Base-by-base conservation (phyloP, 2,888 invertebrate genomes). In the Scaeva pyrastri region DNA sequence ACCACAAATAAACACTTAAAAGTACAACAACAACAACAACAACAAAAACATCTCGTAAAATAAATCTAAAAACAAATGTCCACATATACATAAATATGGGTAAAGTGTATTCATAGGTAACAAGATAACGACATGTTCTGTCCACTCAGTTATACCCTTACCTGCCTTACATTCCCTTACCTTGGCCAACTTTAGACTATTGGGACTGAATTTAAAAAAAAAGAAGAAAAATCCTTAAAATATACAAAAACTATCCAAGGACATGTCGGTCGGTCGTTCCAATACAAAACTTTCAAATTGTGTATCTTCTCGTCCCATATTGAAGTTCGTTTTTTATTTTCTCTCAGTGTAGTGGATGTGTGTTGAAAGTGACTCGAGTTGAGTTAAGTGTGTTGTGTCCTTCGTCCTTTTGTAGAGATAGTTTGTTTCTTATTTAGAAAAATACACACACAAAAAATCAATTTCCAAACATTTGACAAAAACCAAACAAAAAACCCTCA, bases 101-200 rank as follows among this genome's bases (percentile, higher is more conserved):
- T 68, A 52, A 19, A 52, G 39, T 50, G 48, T 68, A 50, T 39
- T 39, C 52, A 52, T 68, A 52, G 36, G 68, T 41, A 52, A 68
- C 68, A 68, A 68, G 39, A 68, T 52, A 68, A 68, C 68, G 68
- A 68, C 68, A 68, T 68, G 68, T 50, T 39, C 68, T 68, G 68
- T 68, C 52, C 68, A 68, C 68, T 68, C 52, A 50, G 8, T 31
- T 26, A 31, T 31, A 4, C 3, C 31, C n/a, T n/a, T n/a, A 31
- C 8, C 5, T 31, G 8, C 2, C 31, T 31, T 31, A 5, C 8
- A 31, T 5, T 8, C 8, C 5, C 31, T 31, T 31, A 31, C 31
- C 31, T 5, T n/a, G 8, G 31, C 31, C 31, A 21, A n/a, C 68
- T 39, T 68, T 68, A 3, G 7, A 11, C 68, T 39, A 12, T 10